Evolutionary conservation across 1,140 invertebrate species (phyloP).

Genomic region (Alviniconcha marisindica): DNA sequence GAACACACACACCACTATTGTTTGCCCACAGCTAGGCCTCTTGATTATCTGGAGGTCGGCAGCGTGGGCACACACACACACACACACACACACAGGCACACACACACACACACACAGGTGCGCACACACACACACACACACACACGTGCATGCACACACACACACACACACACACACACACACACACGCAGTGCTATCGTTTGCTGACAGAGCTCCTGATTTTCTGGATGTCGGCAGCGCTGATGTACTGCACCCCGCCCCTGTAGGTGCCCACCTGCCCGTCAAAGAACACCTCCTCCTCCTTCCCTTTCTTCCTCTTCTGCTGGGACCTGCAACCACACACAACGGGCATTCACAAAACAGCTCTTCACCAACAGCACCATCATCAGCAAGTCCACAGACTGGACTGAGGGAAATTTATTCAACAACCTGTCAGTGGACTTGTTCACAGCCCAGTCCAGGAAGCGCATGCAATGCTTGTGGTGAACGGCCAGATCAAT

Average conservation of each 20-base stretch:
- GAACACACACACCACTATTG: no score
- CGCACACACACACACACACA: not conserved
- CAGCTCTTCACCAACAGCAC: no score
- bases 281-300: not conserved
- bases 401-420: no score
- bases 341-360: no score
- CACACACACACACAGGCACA: not conserved
- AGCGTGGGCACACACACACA: not conserved
- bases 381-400: no score
- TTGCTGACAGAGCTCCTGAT: not conserved
- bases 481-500: no score
- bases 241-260: conserved; percentile 6
- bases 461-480: no score
- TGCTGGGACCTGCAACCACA: no score
- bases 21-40: no score
- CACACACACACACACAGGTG: not conserved
- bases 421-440: no score
- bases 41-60: no score
- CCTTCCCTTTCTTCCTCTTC: not conserved
- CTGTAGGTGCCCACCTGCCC: conserved; percentile 2
- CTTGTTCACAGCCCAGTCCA: no score
- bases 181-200: not conserved
- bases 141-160: not conserved
- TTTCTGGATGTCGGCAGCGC: conserved; percentile 1
- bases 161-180: conserved; percentile 19